phyloP scores from a whole-genome alignment of 2,888 invertebrate species.

The Xylota sylvarum region DNA sequence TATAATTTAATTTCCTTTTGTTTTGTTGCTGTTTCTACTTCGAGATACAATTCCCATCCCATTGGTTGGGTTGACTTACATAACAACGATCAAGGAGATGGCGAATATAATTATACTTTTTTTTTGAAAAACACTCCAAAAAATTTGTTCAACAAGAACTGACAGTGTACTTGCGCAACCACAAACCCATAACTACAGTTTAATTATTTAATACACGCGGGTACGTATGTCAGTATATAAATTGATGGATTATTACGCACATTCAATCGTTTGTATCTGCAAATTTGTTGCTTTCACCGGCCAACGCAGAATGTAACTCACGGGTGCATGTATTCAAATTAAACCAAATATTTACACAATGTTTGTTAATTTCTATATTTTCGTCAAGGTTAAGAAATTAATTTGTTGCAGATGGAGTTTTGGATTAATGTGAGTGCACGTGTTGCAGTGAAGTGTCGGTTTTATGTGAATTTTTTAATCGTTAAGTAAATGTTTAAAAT shows the following conservation, averaged over 20 bases:
- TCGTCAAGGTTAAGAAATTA: conserved; percentile 50
- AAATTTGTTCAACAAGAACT: conserved; percentile 47
- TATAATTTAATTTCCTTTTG: conserved; percentile 47
- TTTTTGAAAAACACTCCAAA: conserved; percentile 19
- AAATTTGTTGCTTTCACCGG: conserved; percentile 38
- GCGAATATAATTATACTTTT: conserved; percentile 52
- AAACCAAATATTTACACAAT: not conserved
- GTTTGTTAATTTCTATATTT: conserved; percentile 1
- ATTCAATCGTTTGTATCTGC: conserved; percentile 23
- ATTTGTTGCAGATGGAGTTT: conserved; percentile 3
- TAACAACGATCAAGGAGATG: conserved; percentile 28
- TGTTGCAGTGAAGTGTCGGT: not conserved
- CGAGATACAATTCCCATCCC: conserved; percentile 27
- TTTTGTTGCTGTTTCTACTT: conserved; percentile 6
- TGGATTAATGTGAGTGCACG: not conserved
- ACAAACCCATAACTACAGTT: conserved; percentile 34
- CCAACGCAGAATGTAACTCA: not conserved
- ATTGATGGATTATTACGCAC: conserved; percentile 43
- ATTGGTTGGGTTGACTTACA: conserved; percentile 17
- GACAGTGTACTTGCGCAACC: conserved; percentile 56
- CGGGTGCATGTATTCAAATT: conserved; percentile 17
- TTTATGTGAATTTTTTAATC: conserved; percentile 42
- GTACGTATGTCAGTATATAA: conserved; percentile 5
- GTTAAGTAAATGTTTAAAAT: conserved; percentile 35
- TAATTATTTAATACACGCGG: conserved; percentile 40